A percentile compares a stretch with the other conserved stretches of the same genome.
Evolutionary conservation across 2,797 vertebrate genomes (phyloP).

Genomic region (Eospalax fontanierii): DNA sequence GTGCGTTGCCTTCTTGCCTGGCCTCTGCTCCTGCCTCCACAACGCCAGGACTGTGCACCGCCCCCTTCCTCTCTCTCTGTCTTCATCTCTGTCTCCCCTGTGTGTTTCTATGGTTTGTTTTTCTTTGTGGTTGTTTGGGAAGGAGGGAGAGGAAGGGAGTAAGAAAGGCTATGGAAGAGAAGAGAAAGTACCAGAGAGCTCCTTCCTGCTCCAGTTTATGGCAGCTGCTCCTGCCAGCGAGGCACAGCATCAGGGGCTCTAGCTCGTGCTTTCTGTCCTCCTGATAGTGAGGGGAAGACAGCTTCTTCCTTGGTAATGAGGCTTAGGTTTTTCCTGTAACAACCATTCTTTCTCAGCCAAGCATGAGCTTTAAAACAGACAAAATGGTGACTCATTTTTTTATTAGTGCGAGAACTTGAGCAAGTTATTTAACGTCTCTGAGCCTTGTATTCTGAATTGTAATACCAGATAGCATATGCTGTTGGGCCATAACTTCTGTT

Average conservation of each 20-base stretch:
- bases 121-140: neutral
- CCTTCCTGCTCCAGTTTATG: too few relatives aligned
- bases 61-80: too few relatives aligned
- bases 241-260: too few relatives aligned
- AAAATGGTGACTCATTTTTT: neutral
- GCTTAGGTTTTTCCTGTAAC: too few relatives aligned
- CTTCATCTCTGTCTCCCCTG: too few relatives aligned
- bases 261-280: too few relatives aligned
- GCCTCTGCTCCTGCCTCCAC: neutral
- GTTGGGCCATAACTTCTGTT: neutral
- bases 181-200: too few relatives aligned
- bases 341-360: too few relatives aligned
- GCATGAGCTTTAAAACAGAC: neutral
- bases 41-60: neutral
- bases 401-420: neutral
- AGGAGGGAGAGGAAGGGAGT: neutral
- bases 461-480: neutral
- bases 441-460: neutral
- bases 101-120: neutral
- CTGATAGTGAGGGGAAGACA: too few relatives aligned
- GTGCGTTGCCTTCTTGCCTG: neutral
- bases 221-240: too few relatives aligned
- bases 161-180: too few relatives aligned
- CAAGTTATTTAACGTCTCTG: neutral
- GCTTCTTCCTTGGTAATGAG: too few relatives aligned